Base-by-base conservation (phyloP, 2,113 vertebrate genomes). In the Calidris pugnax region DNA sequence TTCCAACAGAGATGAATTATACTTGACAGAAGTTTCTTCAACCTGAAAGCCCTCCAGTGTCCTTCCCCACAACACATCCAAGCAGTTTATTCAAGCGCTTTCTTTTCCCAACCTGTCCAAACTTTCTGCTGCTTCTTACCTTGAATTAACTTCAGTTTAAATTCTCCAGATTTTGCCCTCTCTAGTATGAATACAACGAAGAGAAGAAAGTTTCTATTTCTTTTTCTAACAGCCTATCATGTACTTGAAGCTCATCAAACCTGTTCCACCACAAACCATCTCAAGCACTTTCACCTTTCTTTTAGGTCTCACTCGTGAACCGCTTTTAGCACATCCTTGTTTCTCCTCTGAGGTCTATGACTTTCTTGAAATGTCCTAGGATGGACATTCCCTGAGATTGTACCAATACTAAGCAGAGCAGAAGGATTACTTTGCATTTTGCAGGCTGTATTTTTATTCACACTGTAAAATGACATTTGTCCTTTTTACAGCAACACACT, bases 1-100 rank as follows among this genome's bases (percentile, higher is more conserved):
- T 21, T 28, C 3, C 14, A 84, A 5, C 0, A 0, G 48, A 7
- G 19, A 62, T 48, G 23, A 30, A 10, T 60, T 88, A 39, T 12
- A 75, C 14, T 6, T 79, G 57, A 27, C 16, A 23, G 37, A 88
- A 74, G 10, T 50, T 77, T 77, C 28, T 59, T 62, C 45, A n/a
- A 0, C 2, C 7, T 74, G 50, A 59, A 90, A 57, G 33, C 12
- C 6, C 12, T 76, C 8, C 12, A 15, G 30, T 56, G 33, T 47
- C 13, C 26, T 24, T 33, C 28, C 62, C 13, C 30, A 39, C 16
- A 79, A 45, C 23, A 48, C 7, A 27, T 15, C 33, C 35, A 64
- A 87, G 14, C 13, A 55, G 10, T 17, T 48, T 50, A 66, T 37
- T 79, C 59, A 41, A 74, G 14, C 10, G 21, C 14, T 69, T 3